These are phyloP conservation scores for Ctenopoma multispine DNA, from an alignment of 2,797 vertebrate genomes.

Conservation along the genomic window DNA sequence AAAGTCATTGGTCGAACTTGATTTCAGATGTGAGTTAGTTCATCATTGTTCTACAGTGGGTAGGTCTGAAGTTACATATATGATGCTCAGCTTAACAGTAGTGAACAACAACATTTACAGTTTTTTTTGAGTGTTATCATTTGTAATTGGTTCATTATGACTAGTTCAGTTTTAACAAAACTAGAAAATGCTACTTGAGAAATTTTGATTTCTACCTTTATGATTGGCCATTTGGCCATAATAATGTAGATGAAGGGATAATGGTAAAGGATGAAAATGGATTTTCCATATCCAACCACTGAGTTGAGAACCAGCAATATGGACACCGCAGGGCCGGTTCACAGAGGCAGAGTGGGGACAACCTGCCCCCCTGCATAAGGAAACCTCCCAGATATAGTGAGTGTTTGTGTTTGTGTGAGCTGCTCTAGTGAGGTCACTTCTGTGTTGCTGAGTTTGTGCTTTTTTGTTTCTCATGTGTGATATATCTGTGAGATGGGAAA, in stretches of 20 bases:
- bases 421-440: not conserved
- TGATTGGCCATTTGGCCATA: not conserved
- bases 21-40: too few species aligned
- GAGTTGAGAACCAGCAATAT: not conserved
- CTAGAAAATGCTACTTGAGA: not conserved
- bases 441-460: slow-evolving; percentile 2
- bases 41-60: not conserved
- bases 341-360: not conserved
- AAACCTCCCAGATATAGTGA: not conserved
- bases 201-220: too few species aligned
- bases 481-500: slow-evolving; percentile 19
- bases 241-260: not conserved
- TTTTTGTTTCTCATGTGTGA: slow-evolving; percentile 21
- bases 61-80: not conserved
- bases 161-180: not conserved
- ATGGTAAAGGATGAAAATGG: not conserved
- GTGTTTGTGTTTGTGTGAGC: not conserved
- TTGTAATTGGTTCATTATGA: not conserved
- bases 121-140: not conserved
- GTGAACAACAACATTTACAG: not conserved
- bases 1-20: too few species aligned
- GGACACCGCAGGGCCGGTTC: not conserved
- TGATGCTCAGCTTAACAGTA: not conserved
- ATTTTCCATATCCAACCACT: not conserved
- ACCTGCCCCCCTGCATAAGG: not conserved